These are phyloP conservation scores for Paralichthys olivaceus DNA, from an alignment of 2,113 vertebrate species.

Conservation along the genomic window DNA sequence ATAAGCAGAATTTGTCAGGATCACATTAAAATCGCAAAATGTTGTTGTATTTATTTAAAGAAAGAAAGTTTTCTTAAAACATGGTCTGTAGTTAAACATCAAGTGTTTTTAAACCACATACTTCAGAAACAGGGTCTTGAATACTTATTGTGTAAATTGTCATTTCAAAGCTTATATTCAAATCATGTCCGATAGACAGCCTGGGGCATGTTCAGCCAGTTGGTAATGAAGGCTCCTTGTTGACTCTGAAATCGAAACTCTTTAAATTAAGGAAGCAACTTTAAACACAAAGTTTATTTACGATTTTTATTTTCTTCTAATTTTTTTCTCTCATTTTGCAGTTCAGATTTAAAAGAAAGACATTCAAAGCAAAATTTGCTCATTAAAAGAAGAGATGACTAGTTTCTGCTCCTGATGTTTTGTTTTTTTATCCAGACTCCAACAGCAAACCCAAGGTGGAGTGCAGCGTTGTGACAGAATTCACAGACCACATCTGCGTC, in stretches of 20 bases:
- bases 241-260: background rate
- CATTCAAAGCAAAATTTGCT: background rate
- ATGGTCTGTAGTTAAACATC: background rate
- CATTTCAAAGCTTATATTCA: background rate
- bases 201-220: background rate
- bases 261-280: background rate
- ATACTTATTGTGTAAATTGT: background rate
- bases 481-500: constrained; percentile 98
- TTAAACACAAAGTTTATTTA: background rate
- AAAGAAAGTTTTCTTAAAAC: no score
- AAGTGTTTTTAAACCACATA: background rate
- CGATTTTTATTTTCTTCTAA: background rate
- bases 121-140: background rate
- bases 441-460: constrained; percentile 95
- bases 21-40: no score
- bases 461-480: constrained; percentile 98
- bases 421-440: constrained; percentile 81
- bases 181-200: background rate
- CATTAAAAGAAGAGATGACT: background rate
- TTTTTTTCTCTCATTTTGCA: background rate
- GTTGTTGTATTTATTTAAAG: no score
- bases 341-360: background rate
- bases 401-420: background rate
- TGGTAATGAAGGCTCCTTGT: background rate
- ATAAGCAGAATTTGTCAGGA: no score